Percentiles rank a stretch among this genome's conserved stretches.
Evolutionary conservation across 2,113 vertebrate species (phyloP).

Genomic region (Toxotes chatareus): DNA sequence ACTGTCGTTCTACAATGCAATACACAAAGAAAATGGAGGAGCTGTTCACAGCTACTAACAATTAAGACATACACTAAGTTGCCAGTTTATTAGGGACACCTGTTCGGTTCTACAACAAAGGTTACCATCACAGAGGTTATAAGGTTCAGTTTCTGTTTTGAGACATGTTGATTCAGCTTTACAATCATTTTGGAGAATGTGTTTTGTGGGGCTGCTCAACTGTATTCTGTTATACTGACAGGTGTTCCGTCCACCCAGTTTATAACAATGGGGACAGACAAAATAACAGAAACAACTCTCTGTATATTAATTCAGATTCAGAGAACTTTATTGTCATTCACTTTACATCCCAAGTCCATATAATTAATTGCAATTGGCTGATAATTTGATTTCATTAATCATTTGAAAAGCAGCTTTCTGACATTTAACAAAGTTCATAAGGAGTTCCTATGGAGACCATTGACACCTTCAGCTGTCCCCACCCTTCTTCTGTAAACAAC

Average conservation of each 20-base stretch:
- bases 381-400: background rate
- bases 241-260: background rate
- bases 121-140: background rate
- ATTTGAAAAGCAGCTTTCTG: background rate
- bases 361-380: background rate
- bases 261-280: background rate
- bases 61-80: background rate
- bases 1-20: background rate
- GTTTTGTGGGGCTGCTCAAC: background rate
- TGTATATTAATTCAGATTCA: background rate
- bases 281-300: background rate
- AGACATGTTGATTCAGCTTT: too few relatives aligned
- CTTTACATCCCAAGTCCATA: too few relatives aligned
- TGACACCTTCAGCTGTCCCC: constrained; percentile 6
- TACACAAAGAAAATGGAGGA: background rate
- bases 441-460: constrained; percentile 26
- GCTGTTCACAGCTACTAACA: background rate
- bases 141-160: too few relatives aligned
- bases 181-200: background rate
- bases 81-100: background rate
- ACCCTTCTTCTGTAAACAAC: constrained; percentile 45
- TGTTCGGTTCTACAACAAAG: background rate
- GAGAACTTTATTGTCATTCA: too few relatives aligned
- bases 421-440: background rate
- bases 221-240: too few relatives aligned